Evolutionary conservation across 2,888 invertebrate species (phyloP), one percentile per base, ranked within the genome.

Genomic region (Aphodius granarius): DNA sequence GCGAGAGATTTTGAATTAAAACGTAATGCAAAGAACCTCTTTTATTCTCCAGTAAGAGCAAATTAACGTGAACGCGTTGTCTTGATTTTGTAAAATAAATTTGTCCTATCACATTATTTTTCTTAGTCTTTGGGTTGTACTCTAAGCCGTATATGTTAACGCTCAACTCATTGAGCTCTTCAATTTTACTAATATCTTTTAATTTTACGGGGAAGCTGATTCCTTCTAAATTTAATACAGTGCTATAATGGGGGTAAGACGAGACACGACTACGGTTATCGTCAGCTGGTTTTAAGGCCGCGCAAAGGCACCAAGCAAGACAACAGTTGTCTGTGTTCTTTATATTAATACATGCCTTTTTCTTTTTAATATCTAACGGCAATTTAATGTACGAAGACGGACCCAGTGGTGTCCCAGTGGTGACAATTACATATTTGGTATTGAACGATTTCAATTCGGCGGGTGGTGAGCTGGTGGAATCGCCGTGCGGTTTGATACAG

Each of bases 321-420:
- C 63, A 62, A 62, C 63, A 62, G n/a, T 62, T 62, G n/a, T 62
- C 63, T 62, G 9, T 62, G n/a, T 62, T 62, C 63, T 62, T 62
- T 62, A 62, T 62, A 62, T 62, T 62, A 62, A 62, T 62, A 62
- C n/a, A n/a, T n/a, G n/a, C n/a, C n/a, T n/a, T n/a, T n/a, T n/a
- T n/a, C n/a, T n/a, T n/a, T n/a, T n/a, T n/a, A n/a, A n/a, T n/a
- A n/a, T n/a, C n/a, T n/a, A 62, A 63, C 0, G 81, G 80, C n/a
- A 80, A 22, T 16, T 75, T 43, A 9, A 81, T 75, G 66, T 75
- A 79, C 13, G 75, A 78, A 2, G 78, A 79, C 0, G 79, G 81
- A 4, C 65, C 62, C 5, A 81, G 5, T 2, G 79, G 80, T 64
- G 20, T 18, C 20, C 17, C 17, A 16, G 2, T 9, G 5, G 20